Evolutionary conservation across 2,113 vertebrate species (phyloP).

Genomic region (Orthonyx spaldingii): DNA sequence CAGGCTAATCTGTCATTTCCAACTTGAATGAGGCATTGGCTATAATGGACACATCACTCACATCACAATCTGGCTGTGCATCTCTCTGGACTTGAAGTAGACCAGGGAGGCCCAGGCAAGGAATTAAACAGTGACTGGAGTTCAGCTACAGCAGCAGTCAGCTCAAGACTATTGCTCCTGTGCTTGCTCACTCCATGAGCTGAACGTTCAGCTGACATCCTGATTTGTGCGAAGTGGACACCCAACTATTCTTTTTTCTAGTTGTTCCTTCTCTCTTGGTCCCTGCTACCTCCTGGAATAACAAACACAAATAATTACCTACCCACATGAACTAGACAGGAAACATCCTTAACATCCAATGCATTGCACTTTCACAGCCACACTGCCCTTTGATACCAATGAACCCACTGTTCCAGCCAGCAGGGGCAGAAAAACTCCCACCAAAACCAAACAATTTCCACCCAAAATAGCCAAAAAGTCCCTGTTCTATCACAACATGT

Average conservation of each 20-base stretch:
- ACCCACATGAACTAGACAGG: not conserved
- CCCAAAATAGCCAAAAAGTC: not conserved
- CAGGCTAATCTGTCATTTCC: not conserved
- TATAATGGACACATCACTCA: rapidly evolving
- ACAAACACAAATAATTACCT: not conserved
- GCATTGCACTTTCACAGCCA: not conserved
- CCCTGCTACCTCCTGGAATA: not conserved
- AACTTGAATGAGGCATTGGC: not conserved
- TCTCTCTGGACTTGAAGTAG: not conserved
- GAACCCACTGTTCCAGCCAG: not conserved
- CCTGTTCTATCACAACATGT: not conserved
- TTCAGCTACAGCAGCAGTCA: not conserved
- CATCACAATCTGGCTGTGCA: not conserved
- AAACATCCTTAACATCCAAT: not conserved
- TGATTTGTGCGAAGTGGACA: not conserved
- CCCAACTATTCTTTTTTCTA: not conserved
- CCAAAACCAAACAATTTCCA: not conserved
- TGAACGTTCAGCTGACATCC: not conserved
- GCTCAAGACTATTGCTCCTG: not conserved
- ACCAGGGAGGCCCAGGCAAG: not conserved
- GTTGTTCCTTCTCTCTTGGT: not conserved
- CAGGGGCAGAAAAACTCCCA: not conserved
- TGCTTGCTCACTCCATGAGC: not conserved
- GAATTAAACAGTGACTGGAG: not conserved
- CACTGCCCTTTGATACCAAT: not conserved